Conservation (phyloP, 2,888 invertebrate genomes). For the Cephonodes hylas region DNA sequence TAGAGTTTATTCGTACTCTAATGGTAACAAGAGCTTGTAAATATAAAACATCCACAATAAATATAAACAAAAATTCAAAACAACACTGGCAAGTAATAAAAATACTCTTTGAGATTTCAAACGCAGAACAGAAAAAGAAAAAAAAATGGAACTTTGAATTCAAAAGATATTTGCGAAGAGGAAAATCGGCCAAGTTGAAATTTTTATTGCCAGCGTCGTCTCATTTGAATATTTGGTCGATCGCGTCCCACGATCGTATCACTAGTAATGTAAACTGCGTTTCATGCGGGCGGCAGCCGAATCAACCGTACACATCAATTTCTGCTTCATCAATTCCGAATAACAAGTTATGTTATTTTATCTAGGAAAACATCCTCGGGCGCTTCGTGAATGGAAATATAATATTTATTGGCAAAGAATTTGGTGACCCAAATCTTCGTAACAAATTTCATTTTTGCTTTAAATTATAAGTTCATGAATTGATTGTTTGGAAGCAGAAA, state of each 20-base stretch:
- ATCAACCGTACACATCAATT: constrained; percentile 3
- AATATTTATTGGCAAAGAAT: not conserved
- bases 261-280: constrained; percentile 7
- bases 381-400: not conserved
- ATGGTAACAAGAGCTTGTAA: too few relatives aligned
- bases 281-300: constrained; percentile 9
- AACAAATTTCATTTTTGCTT: not conserved
- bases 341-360: not conserved
- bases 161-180: not conserved
- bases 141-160: not conserved
- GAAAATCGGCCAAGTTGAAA: not conserved
- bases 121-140: not conserved
- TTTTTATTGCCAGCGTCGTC: constrained; percentile 14
- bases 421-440: not conserved
- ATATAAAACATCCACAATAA: too few relatives aligned
- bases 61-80: too few relatives aligned
- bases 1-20: too few relatives aligned
- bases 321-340: not conserved
- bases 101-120: not conserved
- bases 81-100: not conserved
- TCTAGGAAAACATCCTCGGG: not conserved
- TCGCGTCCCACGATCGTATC: constrained; percentile 20
- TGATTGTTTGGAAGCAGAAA: not conserved
- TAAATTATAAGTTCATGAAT: not conserved
- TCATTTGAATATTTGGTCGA: constrained; percentile 35